Evolutionary conservation across 2,888 invertebrate genomes (phyloP), one percentile per base, ranked within the genome.

Genomic region (Tenthredo distinguenda): DNA sequence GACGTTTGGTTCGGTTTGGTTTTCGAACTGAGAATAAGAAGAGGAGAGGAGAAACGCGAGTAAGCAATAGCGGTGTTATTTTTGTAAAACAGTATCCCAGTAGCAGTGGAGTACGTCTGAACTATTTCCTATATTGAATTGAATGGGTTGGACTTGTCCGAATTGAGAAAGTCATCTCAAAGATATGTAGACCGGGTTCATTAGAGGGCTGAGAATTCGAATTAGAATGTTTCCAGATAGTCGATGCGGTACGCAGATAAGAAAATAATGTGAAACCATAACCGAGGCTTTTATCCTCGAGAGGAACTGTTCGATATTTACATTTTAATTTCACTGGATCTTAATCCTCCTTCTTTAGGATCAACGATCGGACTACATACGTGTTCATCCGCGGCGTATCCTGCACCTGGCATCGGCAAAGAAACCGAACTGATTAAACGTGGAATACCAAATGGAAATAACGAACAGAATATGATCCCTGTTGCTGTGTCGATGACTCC

Each of bases 261-360:
- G 47, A 31, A 55, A 77, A 55, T 55, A 77, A 77, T 77, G 50
- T 47, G 3, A 55, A 77, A 77, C 31, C 12, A 77, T 50, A 15
- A 26, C 21, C n/a, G 4, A 9, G 9, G 12, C 34, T 77, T 50
- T 50, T 77, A 77, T 77, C 55, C 26, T 43, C 7, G 4, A 15
- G 18, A 34, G 3, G 4, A 10, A 77, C 26, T 26, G 37, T 55
- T 10, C 34, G 47, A 77, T 26, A 77, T 77, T 77, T 77, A 77
- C 77, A 77, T 77, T 77, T 77, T 55, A 77, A 77, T 77, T 55
- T 50, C 77, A 77, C 31, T 77, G 18, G 47, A 77, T 50, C 50
- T 55, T 55, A 77, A 77, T 77, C 77, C 55, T 18, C 7, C 43
- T 55, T 77, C 15, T 47, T 77, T 34, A n/a, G 50, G 77, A 77